These are phyloP conservation scores for Brachylomia viminalis DNA, from an alignment of 2,888 invertebrate genomes.

Conservation along the genomic window DNA sequence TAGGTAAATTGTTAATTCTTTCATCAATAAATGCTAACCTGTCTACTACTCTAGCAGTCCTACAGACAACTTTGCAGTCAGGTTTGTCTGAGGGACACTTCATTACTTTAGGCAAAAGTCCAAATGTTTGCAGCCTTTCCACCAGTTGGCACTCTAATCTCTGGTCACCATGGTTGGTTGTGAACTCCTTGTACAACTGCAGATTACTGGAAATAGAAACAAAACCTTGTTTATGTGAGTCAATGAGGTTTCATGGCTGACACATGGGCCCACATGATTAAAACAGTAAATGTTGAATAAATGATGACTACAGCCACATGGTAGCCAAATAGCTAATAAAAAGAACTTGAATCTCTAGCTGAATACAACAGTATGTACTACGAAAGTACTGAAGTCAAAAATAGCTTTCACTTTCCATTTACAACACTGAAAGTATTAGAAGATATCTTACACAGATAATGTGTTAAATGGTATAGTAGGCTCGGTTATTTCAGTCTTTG, in stretches of 20 bases:
- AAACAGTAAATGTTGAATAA: neutral
- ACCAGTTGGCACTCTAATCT: slow-evolving; percentile 80
- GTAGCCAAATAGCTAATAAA: too few species aligned
- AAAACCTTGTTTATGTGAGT: neutral
- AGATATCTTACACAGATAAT: slow-evolving; percentile 76
- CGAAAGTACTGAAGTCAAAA: neutral
- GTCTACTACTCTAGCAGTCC: slow-evolving; percentile 83
- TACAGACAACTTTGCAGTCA: slow-evolving; percentile 79
- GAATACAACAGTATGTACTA: neutral
- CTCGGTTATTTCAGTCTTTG: slow-evolving; percentile 71
- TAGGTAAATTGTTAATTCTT: neutral
- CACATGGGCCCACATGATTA: neutral
- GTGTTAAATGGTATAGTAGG: slow-evolving; percentile 79
- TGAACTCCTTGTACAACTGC: slow-evolving; percentile 78
- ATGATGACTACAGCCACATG: neutral
- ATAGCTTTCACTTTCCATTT: slow-evolving; percentile 9
- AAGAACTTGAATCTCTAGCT: neutral
- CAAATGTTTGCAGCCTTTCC: slow-evolving; percentile 78
- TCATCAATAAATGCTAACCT: slow-evolving; percentile 71
- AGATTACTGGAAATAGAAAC: slow-evolving; percentile 77
- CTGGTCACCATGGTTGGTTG: slow-evolving; percentile 71
- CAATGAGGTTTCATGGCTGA: neutral
- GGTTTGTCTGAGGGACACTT: slow-evolving; percentile 76
- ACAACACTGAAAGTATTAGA: neutral
- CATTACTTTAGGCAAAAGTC: slow-evolving; percentile 76